Conservation (phyloP, 2,797 vertebrate genomes). For the Harpagifer antarcticus region DNA sequence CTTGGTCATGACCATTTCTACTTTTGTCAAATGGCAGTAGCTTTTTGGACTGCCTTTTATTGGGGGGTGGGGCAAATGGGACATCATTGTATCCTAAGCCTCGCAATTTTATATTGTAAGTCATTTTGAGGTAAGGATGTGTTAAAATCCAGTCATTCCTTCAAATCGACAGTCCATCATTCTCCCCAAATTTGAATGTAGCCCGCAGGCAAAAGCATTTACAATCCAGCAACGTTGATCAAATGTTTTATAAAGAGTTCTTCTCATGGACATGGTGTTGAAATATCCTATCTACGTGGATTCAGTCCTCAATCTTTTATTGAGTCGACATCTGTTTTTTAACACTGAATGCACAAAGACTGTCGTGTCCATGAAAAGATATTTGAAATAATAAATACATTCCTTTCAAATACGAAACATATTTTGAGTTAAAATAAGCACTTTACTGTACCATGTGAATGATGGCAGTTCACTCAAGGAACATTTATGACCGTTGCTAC, state of each 20-base stretch:
- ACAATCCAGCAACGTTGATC: conserved; percentile 64
- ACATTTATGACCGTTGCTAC: conserved; percentile 84
- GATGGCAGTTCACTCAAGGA: conserved; percentile 86
- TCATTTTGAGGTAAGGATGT: conserved; percentile 68
- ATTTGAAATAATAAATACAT: conserved; percentile 61
- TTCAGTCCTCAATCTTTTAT: conserved; percentile 45
- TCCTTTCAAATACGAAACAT: conserved; percentile 66
- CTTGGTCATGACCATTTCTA: conserved; percentile 79
- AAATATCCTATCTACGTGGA: conserved; percentile 31
- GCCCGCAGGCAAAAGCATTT: conserved; percentile 74
- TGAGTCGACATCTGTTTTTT: conserved; percentile 49
- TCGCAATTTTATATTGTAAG: conserved; percentile 58
- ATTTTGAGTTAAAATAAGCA: conserved; percentile 85
- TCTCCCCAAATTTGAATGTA: conserved; percentile 73
- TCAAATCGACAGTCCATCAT: conserved; percentile 59
- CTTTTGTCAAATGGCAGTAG: conserved; percentile 63
- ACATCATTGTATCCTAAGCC: conserved; percentile 55
- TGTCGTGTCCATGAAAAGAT: conserved; percentile 61
- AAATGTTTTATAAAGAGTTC: conserved; percentile 53
- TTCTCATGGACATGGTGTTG: conserved; percentile 40
- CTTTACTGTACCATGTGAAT: conserved; percentile 90
- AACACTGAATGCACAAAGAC: conserved; percentile 58
- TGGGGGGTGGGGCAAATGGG: conserved; percentile 51
- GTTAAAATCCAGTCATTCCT: conserved; percentile 66
- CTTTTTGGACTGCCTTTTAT: conserved; percentile 75